Evolutionary conservation across 2,113 vertebrate genomes (phyloP).

Genomic region (Pardalotus punctatus): DNA sequence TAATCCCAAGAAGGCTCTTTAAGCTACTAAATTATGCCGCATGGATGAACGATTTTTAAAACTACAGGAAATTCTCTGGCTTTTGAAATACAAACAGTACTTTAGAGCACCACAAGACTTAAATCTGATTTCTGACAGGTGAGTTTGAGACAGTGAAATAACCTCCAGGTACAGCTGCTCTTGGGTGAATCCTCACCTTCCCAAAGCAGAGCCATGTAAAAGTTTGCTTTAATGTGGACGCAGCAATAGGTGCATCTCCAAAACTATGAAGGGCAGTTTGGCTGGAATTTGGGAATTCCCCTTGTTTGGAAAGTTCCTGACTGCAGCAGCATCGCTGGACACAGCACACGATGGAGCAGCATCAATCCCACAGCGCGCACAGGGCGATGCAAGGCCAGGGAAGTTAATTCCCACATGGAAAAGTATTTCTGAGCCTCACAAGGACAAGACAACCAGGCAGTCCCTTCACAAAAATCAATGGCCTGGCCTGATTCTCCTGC

Average conservation of each 20-base stretch:
- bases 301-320: neutral
- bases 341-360: accelerated
- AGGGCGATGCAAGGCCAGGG: neutral
- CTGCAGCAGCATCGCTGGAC: neutral
- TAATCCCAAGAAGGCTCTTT: neutral
- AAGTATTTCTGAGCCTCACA: neutral
- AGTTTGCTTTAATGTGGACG: neutral
- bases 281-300: neutral
- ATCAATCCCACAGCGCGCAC: neutral
- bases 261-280: neutral
- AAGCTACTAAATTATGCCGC: neutral
- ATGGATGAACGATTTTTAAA: neutral
- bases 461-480: neutral
- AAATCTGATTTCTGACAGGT: neutral
- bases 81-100: neutral
- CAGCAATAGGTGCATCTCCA: accelerated
- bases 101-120: neutral
- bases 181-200: neutral
- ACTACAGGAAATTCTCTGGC: neutral
- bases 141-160: neutral
- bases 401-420: neutral
- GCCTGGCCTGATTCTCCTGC: neutral
- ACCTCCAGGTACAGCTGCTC: neutral
- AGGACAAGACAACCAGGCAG: neutral
- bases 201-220: neutral